Base-by-base conservation (phyloP, 1,140 invertebrate genomes). In the Drosophila suzukii region DNA sequence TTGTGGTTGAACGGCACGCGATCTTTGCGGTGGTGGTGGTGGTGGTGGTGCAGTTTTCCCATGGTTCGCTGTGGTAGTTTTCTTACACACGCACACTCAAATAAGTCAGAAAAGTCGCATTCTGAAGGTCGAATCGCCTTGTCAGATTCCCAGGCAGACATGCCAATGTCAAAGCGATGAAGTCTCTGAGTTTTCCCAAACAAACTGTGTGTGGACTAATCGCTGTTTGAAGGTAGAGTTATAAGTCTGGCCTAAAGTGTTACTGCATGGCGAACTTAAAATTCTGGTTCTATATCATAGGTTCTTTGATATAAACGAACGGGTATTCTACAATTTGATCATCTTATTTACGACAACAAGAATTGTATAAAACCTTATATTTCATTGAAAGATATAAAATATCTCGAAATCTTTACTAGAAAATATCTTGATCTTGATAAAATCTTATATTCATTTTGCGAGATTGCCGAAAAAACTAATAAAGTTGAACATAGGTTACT, bases 121-220 rank as follows among this genome's bases (percentile, higher is more conserved):
- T 62, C 38, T 61, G 60, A 88, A 88, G 83, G 83, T 89, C 67
- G 70, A 46, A 50, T 74, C 39, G 68, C 53, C 75, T 62, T 70
- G 36, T 55, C 60, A 77, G 53, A 30, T 88, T 88, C 83, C 73
- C 83, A 88, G 79, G 79, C 83, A 73, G 80, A 89, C 76, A 89
- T 83, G 72, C 83, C 83, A 88, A 88, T 88, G 83, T 88, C 83
- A 88, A 86, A 78, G 60, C 56, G 55, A 55, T 86, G 57, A 43
- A 62, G 24, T 46, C 51, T 75, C 53, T 47, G 65, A 41, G 38
- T 61, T 77, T 90, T 62, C 57, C 50, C 53, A 49, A 36, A 44
- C 54, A 4, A 11, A 7, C 30, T 24, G n/a, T 57, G 24, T 49
- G 8, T 49, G 15, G 27, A 34, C 36, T 43, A 44, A 44, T 55